phyloP scores from a whole-genome alignment of 1,140 invertebrate genomes.

The Glossosoma conforme region DNA sequence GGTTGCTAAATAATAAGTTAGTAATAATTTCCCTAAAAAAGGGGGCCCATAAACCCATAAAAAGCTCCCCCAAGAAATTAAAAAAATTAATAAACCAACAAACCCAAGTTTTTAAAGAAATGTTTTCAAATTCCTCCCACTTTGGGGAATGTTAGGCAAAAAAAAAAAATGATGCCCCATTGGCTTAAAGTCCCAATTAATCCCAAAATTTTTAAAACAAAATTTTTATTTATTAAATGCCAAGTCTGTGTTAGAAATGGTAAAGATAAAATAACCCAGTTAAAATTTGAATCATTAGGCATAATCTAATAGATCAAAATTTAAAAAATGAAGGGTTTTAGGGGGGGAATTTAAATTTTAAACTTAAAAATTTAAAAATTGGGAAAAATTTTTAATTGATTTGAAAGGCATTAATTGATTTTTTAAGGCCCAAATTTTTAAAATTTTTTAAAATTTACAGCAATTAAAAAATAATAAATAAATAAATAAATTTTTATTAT shows the following conservation, averaged over 20 bases:
- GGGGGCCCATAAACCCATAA: slow-evolving; percentile 67
- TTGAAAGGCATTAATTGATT: slow-evolving; percentile 39
- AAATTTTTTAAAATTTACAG: slow-evolving; percentile 45
- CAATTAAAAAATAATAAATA: slow-evolving; percentile 49
- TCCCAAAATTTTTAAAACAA: slow-evolving; percentile 52
- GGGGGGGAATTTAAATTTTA: slow-evolving; percentile 52
- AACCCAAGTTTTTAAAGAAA: slow-evolving; percentile 51
- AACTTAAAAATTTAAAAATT: slow-evolving; percentile 47
- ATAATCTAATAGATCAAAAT: slow-evolving; percentile 54
- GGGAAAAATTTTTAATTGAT: slow-evolving; percentile 43
- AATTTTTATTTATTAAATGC: slow-evolving; percentile 54
- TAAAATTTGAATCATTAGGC: slow-evolving; percentile 56
- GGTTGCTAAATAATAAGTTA: slow-evolving; percentile 61
- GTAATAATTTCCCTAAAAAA: slow-evolving; percentile 69
- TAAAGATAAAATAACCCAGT: slow-evolving; percentile 55
- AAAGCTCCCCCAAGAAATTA: slow-evolving; percentile 58
- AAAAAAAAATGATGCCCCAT: slow-evolving; percentile 54
- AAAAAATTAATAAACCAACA: slow-evolving; percentile 53
- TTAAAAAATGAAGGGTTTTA: slow-evolving; percentile 50
- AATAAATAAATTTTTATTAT: slow-evolving; percentile 47
- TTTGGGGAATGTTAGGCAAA: slow-evolving; percentile 50
- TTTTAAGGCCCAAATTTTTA: slow-evolving; percentile 39
- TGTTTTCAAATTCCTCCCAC: slow-evolving; percentile 52
- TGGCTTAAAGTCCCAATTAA: slow-evolving; percentile 55
- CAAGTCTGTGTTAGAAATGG: slow-evolving; percentile 48